These are phyloP conservation scores for Thymelicus lineola DNA, from an alignment of 2,888 invertebrate genomes.

Conservation along the genomic window DNA sequence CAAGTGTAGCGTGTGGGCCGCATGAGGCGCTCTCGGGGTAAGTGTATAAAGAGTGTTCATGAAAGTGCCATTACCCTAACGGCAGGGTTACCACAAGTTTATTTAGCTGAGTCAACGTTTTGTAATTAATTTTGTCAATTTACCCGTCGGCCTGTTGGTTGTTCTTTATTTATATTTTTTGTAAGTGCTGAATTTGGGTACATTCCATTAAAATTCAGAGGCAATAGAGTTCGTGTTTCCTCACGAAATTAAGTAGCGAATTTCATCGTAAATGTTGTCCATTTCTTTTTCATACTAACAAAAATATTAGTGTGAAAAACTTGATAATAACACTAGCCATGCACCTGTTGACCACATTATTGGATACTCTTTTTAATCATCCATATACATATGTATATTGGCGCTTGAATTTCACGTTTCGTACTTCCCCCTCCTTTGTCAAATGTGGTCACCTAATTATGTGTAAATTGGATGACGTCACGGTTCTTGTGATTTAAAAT, in stretches of 20 bases:
- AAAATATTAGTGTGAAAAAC: too few relatives aligned
- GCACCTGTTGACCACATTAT: too few relatives aligned
- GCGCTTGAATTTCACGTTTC: too few relatives aligned
- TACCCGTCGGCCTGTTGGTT: not conserved
- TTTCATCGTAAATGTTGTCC: not conserved
- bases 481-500: too few relatives aligned
- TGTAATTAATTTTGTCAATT: constrained; percentile 21
- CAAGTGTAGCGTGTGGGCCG: constrained; percentile 1
- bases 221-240: not conserved
- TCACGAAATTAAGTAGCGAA: not conserved
- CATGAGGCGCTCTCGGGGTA: not conserved
- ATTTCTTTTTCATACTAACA: too few relatives aligned
- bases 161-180: constrained; percentile 6
- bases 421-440: too few relatives aligned
- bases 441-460: too few relatives aligned
- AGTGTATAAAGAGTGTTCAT: constrained; percentile 23
- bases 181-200: not conserved
- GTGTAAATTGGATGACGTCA: too few relatives aligned
- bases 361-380: too few relatives aligned
- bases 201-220: not conserved
- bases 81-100: constrained; percentile 13
- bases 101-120: constrained; percentile 22
- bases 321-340: too few relatives aligned
- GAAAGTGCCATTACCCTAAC: constrained; percentile 15
- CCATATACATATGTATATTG: too few relatives aligned